phyloP scores from a whole-genome alignment of 2,888 invertebrate species.

The Drosophila ustulata region DNA sequence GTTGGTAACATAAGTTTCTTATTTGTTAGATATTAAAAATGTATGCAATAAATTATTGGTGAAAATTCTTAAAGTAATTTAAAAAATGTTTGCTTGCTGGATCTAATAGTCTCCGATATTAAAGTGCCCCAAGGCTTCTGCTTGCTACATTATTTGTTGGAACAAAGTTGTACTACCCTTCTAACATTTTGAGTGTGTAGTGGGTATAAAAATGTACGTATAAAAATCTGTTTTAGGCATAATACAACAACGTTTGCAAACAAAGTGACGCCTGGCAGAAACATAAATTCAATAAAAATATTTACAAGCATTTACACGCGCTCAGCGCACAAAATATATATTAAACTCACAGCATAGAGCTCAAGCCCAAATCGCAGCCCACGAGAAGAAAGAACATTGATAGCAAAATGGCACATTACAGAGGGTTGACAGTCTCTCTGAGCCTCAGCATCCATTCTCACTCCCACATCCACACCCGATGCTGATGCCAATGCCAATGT shows the following conservation, averaged over 20 bases:
- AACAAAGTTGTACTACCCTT: not conserved
- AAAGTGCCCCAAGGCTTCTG: no score
- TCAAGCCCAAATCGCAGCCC: conserved; percentile 39
- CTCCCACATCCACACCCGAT: no score
- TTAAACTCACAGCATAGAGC: conserved; percentile 21
- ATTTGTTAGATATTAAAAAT: no score
- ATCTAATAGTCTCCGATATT: no score
- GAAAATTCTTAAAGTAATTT: no score
- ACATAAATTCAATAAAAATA: conserved; percentile 82
- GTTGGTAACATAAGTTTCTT: no score
- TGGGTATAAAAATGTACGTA: not conserved
- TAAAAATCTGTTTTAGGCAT: conserved; percentile 49
- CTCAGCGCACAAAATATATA: conserved; percentile 57
- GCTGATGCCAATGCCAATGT: conserved; percentile 63
- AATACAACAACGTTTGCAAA: conserved; percentile 44
- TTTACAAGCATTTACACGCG: conserved; percentile 82
- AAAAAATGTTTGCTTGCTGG: no score
- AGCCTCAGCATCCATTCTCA: conserved; percentile 39
- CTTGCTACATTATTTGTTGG: conserved; percentile 8
- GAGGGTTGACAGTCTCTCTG: conserved; percentile 21
- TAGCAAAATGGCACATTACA: conserved; percentile 69
- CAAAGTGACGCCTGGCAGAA: conserved; percentile 51
- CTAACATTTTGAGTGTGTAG: not conserved
- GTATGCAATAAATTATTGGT: no score
- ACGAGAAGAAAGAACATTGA: conserved; percentile 67